Evolutionary conservation across 2,888 invertebrate genomes (phyloP), one percentile per base, ranked within the genome.

Genomic region (Dioctria rufipes): DNA sequence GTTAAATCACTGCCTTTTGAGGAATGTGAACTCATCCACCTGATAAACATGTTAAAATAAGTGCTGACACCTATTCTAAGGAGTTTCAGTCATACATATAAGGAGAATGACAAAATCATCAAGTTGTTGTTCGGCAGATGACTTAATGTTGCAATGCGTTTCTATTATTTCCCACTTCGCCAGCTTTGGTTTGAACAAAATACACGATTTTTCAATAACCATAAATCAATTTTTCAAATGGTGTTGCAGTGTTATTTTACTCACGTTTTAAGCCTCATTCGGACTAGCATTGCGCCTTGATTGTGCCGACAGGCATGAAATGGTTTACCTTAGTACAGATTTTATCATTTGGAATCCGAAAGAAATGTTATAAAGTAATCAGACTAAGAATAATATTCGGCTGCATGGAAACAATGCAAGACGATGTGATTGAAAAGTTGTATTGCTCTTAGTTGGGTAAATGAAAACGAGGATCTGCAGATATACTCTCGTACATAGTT

Each of bases 191-290:
- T 25, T 67, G 67, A 49, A 42, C 67, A 67, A 67, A 25, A 67
- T 46, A 67, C 67, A 67, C 67, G 67, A 67, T 67, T 67, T 67
- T 67, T 67, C 67, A 67, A 67, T 67, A 67, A 67, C 49, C 67
- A 67, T 67, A 67, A 67, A 67, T 67, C 67, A 67, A 67, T 67
- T 67, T 67, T 46, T 25, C 25, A 46, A 49, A 49, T n/a, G 67
- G 13, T 67, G 49, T 67, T 67, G 67, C 67, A 67, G 67, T 67
- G 37, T 46, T 46, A 67, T 67, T 67, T 67, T 46, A 42, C 67
- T 67, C 67, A 67, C 67, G 67, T 67, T 67, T 67, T 46, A 13
- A 46, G 49, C 67, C 46, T 46, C 46, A 46, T 67, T 67, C 46
- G 9, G 43, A 46, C 67, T n/a, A 49, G 43, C 49, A 25, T 25